These are phyloP conservation scores for Parauchenoglanis punctatus DNA, from an alignment of 2,797 vertebrate genomes.

Conservation along the genomic window DNA sequence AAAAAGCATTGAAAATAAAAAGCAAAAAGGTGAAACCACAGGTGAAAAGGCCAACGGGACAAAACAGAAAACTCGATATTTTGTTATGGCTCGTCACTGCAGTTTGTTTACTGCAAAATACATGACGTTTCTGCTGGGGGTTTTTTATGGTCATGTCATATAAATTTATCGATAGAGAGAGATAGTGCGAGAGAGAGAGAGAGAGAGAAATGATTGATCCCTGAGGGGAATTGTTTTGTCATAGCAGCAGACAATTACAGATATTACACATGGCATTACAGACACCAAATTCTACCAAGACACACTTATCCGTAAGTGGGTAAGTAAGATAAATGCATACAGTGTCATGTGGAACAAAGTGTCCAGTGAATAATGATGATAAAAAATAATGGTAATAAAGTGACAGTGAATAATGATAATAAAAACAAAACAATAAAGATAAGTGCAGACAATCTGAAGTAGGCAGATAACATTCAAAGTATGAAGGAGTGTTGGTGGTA, in stretches of 20 bases:
- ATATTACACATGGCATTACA: neutral
- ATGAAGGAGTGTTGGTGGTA: neutral
- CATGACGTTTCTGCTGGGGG: neutral
- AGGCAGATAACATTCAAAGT: neutral
- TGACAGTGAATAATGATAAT: neutral
- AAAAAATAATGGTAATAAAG: neutral
- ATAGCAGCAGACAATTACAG: neutral
- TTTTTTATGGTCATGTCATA: neutral
- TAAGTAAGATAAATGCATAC: neutral
- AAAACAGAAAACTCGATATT: neutral
- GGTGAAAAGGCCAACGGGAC: neutral
- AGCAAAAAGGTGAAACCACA: neutral
- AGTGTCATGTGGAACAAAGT: neutral
- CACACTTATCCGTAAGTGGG: neutral
- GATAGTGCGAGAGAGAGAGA: neutral
- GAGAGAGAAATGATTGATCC: neutral
- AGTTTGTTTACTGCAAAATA: neutral
- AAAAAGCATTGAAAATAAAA: neutral
- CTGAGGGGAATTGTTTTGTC: neutral
- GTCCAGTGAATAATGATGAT: neutral
- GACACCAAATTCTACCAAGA: neutral
- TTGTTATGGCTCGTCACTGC: neutral
- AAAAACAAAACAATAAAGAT: neutral
- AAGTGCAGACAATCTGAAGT: neutral
- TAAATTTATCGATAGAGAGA: neutral